Conservation (phyloP, 2,113 vertebrate species). For the Cottus gobio region DNA sequence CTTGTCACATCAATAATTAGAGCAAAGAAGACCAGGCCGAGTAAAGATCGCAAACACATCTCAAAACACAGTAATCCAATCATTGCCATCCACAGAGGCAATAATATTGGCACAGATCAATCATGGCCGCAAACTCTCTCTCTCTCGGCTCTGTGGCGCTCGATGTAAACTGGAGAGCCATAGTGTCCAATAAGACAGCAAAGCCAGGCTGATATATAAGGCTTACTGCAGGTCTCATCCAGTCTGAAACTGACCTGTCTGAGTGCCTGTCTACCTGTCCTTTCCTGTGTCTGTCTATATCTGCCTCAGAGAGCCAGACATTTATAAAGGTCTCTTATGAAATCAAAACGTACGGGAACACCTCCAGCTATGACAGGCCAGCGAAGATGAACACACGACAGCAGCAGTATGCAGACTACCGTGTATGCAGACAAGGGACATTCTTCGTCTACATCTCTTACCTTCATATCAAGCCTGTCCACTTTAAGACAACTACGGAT, state of each 20-base stretch:
- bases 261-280: conserved; percentile 54
- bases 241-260: conserved; percentile 63
- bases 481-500: conserved; percentile 34
- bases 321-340: conserved; percentile 77
- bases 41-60: conserved; percentile 50
- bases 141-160: conserved; percentile 23
- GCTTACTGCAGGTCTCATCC: conserved; percentile 68
- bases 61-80: conserved; percentile 66
- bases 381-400: conserved; percentile 25
- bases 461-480: conserved; percentile 10
- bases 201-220: conserved; percentile 71
- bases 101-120: conserved; percentile 57
- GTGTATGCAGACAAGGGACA: conserved; percentile 11
- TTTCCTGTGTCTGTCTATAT: conserved; percentile 37
- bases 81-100: conserved; percentile 37
- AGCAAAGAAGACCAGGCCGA: conserved; percentile 16
- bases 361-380: conserved; percentile 20
- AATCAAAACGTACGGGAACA: conserved; percentile 59
- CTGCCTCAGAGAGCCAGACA: conserved; percentile 51
- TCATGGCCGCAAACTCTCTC: conserved; percentile 50
- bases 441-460: conserved; percentile 31
- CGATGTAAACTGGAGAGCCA: conserved; percentile 63
- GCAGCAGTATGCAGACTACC: conserved; percentile 18
- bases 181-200: conserved; percentile 74
- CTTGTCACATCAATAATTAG: conserved; percentile 50